Percentiles rank a stretch among this genome's conserved stretches.
These are phyloP conservation scores for Esox lucius DNA, from an alignment of 2,797 vertebrate genomes.

Conservation along the genomic window DNA sequence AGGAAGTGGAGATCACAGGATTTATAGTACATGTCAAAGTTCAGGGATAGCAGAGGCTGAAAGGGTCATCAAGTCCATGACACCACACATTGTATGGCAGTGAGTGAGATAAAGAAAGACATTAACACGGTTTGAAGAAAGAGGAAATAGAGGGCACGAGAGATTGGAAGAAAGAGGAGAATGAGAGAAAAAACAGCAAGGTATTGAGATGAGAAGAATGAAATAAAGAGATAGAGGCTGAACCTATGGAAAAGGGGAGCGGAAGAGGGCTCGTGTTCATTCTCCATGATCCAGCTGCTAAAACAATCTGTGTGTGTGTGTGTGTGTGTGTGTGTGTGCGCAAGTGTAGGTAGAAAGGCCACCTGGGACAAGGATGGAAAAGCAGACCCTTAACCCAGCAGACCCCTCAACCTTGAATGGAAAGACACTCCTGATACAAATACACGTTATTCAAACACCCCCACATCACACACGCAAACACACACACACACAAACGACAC, in stretches of 20 bases:
- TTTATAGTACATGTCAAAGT: too few relatives aligned
- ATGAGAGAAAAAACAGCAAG: too few relatives aligned
- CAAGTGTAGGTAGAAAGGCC: not conserved
- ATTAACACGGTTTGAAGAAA: too few relatives aligned
- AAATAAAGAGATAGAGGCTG: too few relatives aligned
- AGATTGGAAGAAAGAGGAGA: too few relatives aligned
- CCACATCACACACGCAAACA: not conserved
- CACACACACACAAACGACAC: conserved; percentile 1
- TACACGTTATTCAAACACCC: too few relatives aligned
- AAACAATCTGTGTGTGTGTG: conserved; percentile 65
- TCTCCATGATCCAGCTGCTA: conserved; percentile 69
- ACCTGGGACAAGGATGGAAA: not conserved
- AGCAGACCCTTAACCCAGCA: not conserved
- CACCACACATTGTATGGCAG: too few relatives aligned
- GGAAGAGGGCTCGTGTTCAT: conserved; percentile 50
- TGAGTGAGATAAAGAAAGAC: too few relatives aligned
- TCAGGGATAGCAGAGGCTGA: too few relatives aligned
- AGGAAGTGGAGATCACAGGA: conserved; percentile 64
- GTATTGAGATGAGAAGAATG: too few relatives aligned
- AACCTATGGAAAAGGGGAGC: not conserved
- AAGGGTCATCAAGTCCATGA: not conserved
- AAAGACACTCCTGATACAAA: not conserved
- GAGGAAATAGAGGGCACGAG: too few relatives aligned
- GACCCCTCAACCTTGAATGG: not conserved
- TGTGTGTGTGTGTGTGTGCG: conserved; percentile 8